These are phyloP conservation scores for Meda fulgida DNA, from an alignment of 2,797 vertebrate genomes.

Conservation along the genomic window DNA sequence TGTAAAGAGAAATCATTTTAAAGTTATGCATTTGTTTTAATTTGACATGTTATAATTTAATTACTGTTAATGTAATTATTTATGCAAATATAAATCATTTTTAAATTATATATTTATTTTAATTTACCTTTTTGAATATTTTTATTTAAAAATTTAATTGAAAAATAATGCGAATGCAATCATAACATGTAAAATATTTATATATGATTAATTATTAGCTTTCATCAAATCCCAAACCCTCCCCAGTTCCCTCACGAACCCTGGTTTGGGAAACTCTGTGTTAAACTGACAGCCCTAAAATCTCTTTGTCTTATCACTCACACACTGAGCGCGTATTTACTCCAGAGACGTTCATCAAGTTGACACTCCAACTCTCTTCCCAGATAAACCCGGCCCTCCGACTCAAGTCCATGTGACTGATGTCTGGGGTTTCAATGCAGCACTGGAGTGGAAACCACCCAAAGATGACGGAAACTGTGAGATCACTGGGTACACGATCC, in stretches of 20 bases:
- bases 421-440: constrained; percentile 90
- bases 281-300: background rate
- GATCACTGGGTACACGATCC: constrained; percentile 85
- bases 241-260: background rate
- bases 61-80: background rate
- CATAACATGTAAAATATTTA: background rate
- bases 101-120: background rate
- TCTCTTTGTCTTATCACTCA: background rate
- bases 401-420: constrained; percentile 80
- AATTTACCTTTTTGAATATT: rapidly evolving
- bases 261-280: background rate
- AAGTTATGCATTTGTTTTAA: background rate
- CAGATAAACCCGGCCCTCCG: constrained; percentile 87
- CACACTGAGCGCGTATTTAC: background rate
- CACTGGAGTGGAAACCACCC: constrained; percentile 86
- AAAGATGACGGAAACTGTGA: constrained; percentile 88
- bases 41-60: background rate
- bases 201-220: background rate
- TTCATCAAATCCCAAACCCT: background rate
- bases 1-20: background rate
- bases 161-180: background rate
- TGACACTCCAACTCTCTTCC: background rate
- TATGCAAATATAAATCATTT: background rate
- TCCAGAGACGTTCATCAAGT: background rate
- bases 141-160: background rate